Conservation (phyloP, 2,888 invertebrate genomes). For the Lepidochrysops patricia region DNA sequence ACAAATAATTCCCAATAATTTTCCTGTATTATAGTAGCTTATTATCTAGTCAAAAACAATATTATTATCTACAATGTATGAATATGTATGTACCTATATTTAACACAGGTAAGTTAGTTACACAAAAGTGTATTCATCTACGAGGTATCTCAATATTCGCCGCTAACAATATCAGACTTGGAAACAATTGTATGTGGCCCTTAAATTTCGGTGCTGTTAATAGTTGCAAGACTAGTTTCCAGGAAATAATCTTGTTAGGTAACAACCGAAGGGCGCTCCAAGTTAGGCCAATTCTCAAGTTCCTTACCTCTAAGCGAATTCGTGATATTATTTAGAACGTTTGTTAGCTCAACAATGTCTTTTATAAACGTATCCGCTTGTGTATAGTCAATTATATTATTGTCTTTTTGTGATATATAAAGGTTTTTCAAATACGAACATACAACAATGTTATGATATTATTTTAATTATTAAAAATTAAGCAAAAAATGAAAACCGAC, state of each 20-base stretch:
- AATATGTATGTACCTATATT: no score
- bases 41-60: not conserved
- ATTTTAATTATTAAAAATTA: no score
- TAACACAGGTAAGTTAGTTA: not conserved
- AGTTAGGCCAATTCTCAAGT: conserved; percentile 54
- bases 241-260: conserved; percentile 59
- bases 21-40: not conserved
- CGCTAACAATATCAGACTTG: conserved; percentile 20
- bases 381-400: not conserved
- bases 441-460: no score
- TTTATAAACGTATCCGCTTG: not conserved
- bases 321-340: conserved; percentile 24
- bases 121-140: not conserved
- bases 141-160: not conserved
- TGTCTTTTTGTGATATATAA: not conserved
- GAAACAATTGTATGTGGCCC: conserved; percentile 27
- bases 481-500: no score
- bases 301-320: conserved; percentile 27
- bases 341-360: not conserved
- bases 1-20: not conserved
- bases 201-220: conserved; percentile 43
- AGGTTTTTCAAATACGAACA: not conserved
- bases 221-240: conserved; percentile 50
- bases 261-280: conserved; percentile 54
- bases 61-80: not conserved